phyloP scores from a whole-genome alignment of 2,888 invertebrate species.

The Drosophila mettleri region DNA sequence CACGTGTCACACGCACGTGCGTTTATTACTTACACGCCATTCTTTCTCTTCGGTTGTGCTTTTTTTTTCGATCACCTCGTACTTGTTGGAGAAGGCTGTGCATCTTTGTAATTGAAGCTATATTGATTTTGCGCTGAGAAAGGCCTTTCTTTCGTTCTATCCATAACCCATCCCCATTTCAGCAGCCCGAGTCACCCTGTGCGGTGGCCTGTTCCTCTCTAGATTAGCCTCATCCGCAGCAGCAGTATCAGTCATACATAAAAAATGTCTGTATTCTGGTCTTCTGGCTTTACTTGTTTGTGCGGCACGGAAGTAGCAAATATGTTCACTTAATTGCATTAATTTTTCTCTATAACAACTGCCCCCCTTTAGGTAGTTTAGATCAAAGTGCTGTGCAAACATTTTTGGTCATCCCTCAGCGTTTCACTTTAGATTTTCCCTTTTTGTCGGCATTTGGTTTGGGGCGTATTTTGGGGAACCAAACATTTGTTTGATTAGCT shows the following conservation, averaged over 20 bases:
- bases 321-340: conserved; percentile 82
- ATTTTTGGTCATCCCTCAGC: conserved; percentile 52
- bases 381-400: conserved; percentile 77
- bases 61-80: conserved; percentile 1
- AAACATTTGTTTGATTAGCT: conserved; percentile 71
- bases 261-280: conserved; percentile 50
- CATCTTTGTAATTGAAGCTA: conserved; percentile 56
- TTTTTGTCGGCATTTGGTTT: conserved; percentile 30
- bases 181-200: conserved; percentile 35
- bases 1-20: conserved; percentile 83
- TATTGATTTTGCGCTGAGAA: conserved; percentile 65
- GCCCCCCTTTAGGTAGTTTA: conserved; percentile 37
- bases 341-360: conserved; percentile 47
- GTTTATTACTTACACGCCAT: conserved; percentile 82
- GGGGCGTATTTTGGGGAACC: conserved; percentile 34
- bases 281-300: conserved; percentile 23
- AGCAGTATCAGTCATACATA: conserved; percentile 55
- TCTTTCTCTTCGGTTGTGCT: conserved; percentile 13
- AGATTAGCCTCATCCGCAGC: conserved; percentile 72
- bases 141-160: conserved; percentile 28
- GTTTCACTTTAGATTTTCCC: conserved; percentile 35
- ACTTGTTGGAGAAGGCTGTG: conserved; percentile 28
- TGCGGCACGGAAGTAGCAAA: conserved; percentile 70
- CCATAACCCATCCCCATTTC: neutral
- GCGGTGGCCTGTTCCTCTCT: conserved; percentile 12